A percentile compares a stretch with the other conserved stretches of the same genome.
These are phyloP conservation scores for Rhabdornis inornatus DNA, from an alignment of 2,113 vertebrate genomes.

Conservation along the genomic window DNA sequence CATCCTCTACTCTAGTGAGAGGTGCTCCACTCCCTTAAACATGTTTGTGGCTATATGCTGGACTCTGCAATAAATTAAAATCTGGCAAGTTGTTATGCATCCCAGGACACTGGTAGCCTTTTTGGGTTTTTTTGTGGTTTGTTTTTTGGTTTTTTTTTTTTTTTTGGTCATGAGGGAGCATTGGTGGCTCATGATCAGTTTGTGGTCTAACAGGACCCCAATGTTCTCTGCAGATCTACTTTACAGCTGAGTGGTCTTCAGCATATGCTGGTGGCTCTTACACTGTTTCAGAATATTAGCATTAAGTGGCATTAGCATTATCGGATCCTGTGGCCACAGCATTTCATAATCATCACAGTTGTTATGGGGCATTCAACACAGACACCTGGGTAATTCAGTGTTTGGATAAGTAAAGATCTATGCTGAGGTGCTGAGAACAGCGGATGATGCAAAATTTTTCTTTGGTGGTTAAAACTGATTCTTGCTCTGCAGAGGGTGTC, in stretches of 20 bases:
- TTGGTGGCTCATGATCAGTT: background rate
- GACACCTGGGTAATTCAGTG: background rate
- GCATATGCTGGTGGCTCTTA: background rate
- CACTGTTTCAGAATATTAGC: background rate
- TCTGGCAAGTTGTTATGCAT: background rate
- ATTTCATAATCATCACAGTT: background rate
- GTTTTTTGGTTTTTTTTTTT: too few relatives aligned
- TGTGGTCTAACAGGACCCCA: background rate
- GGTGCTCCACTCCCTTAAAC: background rate
- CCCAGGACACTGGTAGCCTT: background rate
- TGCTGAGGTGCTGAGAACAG: background rate
- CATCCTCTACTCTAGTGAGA: background rate
- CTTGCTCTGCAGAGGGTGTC: background rate
- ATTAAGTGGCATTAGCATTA: background rate
- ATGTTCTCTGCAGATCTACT: background rate
- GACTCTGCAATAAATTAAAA: background rate
- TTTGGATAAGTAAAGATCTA: background rate
- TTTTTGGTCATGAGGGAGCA: background rate
- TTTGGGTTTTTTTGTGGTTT: too few relatives aligned
- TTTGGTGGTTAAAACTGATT: background rate
- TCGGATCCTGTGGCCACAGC: background rate
- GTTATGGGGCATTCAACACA: background rate
- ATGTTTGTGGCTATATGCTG: background rate
- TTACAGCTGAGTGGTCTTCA: background rate
- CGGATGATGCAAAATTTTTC: background rate